phyloP scores from a whole-genome alignment of 53 echinoderm and acorn worm species.

The Echinarachnius parma region DNA sequence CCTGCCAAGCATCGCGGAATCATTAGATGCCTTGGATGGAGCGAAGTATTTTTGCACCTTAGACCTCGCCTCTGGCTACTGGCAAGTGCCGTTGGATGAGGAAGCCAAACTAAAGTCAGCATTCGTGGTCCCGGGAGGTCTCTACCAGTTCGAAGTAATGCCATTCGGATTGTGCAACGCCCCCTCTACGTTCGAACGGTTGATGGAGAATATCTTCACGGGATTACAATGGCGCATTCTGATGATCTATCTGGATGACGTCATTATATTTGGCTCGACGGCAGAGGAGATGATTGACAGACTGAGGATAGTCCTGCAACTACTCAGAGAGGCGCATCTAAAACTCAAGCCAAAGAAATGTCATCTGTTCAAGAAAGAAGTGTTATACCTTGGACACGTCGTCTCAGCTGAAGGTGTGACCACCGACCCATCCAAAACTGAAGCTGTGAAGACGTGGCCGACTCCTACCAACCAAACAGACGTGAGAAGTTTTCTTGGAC shows the following conservation, averaged over 20 bases:
- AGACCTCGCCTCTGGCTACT: conserved; percentile 57
- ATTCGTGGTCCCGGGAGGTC: conserved; percentile 34
- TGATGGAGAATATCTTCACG: conserved; percentile 53
- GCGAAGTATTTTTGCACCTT: conserved; percentile 46
- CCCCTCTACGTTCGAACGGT: conserved; percentile 48
- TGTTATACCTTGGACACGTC: conserved; percentile 43
- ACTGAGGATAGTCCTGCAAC: not conserved
- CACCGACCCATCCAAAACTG: conserved; percentile 24
- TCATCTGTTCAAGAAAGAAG: conserved; percentile 44
- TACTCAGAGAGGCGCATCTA: conserved; percentile 34
- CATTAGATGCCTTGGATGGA: conserved; percentile 52
- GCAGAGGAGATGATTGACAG: conserved; percentile 8
- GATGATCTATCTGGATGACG: conserved; percentile 53
- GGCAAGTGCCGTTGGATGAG: conserved; percentile 63
- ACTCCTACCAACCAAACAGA: conserved; percentile 9
- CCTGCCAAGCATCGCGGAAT: conserved; percentile 47
- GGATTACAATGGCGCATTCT: conserved; percentile 55
- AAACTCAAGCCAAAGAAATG: conserved; percentile 60
- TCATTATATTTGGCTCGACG: conserved; percentile 37
- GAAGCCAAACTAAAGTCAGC: conserved; percentile 56
- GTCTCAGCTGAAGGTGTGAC: conserved; percentile 16
- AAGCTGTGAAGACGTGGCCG: conserved; percentile 6
- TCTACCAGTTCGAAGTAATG: conserved; percentile 62
- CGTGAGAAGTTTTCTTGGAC: conserved; percentile 12
- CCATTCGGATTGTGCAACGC: conserved; percentile 62